A percentile compares a stretch with the other conserved stretches of the same genome.
phyloP scores from a whole-genome alignment of 37 sponge, comb jelly and placozoan species.

The Crambe crambe region DNA sequence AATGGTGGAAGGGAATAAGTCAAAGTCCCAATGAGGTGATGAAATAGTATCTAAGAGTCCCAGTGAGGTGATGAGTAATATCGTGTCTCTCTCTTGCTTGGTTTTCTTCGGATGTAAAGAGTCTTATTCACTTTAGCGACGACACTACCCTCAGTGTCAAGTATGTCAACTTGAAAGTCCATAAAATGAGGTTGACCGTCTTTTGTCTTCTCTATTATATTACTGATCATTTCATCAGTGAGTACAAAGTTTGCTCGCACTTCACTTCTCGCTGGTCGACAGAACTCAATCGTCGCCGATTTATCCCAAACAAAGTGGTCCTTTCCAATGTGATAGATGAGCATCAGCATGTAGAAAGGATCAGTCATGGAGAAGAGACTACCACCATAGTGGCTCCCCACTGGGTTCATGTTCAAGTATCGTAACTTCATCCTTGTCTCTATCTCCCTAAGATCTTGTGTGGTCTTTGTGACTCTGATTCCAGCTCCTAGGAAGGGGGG shows the following conservation, averaged over 20 bases:
- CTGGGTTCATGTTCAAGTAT: conserved; percentile 16
- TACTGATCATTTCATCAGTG: conserved; percentile 6
- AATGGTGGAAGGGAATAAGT: no score
- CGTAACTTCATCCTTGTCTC: conserved; percentile 16
- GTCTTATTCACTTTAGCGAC: conserved; percentile 38
- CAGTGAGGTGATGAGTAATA: background rate
- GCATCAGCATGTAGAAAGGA: conserved; percentile 58
- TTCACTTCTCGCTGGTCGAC: conserved; percentile 12
- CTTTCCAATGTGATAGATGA: conserved; percentile 11
- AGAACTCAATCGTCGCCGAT: conserved; percentile 15
- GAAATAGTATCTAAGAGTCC: no score
- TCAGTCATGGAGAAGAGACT: conserved; percentile 45
- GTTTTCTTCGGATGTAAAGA: conserved; percentile 29
- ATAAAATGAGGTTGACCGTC: conserved; percentile 8
- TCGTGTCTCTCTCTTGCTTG: no score
- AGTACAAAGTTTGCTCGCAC: conserved; percentile 18
- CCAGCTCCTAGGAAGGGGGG: conserved; percentile 38
- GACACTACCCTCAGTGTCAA: conserved; percentile 9
- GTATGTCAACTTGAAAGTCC: conserved; percentile 17
- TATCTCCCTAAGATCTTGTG: conserved; percentile 14
- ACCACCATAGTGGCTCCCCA: conserved; percentile 46
- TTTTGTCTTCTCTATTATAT: conserved; percentile 19
- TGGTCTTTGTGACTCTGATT: conserved; percentile 15
- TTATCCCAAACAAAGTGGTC: conserved; percentile 43
- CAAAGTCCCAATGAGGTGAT: no score